Conservation (phyloP, 2,888 invertebrate genomes). For the Galeruca laticollis region DNA sequence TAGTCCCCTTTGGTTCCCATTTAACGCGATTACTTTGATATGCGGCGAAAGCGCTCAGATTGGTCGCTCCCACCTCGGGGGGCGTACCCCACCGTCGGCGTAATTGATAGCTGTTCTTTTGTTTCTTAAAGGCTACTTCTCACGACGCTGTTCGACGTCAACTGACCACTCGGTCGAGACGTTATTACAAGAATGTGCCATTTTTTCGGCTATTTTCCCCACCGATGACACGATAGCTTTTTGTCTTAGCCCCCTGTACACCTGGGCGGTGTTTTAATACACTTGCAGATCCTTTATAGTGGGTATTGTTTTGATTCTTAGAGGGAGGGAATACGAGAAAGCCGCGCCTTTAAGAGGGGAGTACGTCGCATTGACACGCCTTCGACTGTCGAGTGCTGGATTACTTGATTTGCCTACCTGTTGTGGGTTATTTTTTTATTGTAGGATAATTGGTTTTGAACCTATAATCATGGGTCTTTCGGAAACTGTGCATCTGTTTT, state of each 20-base stretch:
- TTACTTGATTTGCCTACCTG: slow-evolving; percentile 54
- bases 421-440: slow-evolving; percentile 55
- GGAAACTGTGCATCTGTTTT: slow-evolving; percentile 32
- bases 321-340: slow-evolving; percentile 29
- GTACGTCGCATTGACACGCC: slow-evolving; percentile 32
- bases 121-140: slow-evolving; percentile 50
- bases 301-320: slow-evolving; percentile 43
- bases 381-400: slow-evolving; percentile 41
- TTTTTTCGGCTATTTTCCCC: slow-evolving; percentile 60
- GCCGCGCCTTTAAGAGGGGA: slow-evolving; percentile 45
- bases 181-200: slow-evolving; percentile 70
- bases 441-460: slow-evolving; percentile 49
- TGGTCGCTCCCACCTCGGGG: slow-evolving; percentile 68
- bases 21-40: slow-evolving; percentile 66
- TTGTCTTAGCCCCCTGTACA: slow-evolving; percentile 63
- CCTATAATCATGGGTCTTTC: slow-evolving; percentile 35
- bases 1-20: slow-evolving; percentile 65
- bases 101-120: slow-evolving; percentile 70
- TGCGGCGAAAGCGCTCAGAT: slow-evolving; percentile 66
- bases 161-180: slow-evolving; percentile 71
- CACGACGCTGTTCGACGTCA: slow-evolving; percentile 69
- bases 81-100: slow-evolving; percentile 65
- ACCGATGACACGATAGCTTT: slow-evolving; percentile 64
- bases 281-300: slow-evolving; percentile 55
- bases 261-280: slow-evolving; percentile 68